Evolutionary conservation across 2,888 invertebrate species (phyloP).

Genomic region (Fragum whitleyi): DNA sequence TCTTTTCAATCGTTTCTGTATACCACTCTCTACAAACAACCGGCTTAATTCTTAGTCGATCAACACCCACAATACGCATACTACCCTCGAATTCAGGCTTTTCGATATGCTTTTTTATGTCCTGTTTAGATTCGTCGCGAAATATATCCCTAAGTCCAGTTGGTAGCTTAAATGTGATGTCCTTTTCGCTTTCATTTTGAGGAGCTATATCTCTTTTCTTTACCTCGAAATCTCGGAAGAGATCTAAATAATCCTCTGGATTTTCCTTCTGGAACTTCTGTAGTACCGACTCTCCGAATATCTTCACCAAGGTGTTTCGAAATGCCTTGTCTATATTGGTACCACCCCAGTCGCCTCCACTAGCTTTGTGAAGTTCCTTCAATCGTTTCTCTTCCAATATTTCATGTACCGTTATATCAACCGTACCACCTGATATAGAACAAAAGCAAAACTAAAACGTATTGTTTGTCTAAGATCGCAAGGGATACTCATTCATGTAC

Average conservation of each 20-base stretch:
- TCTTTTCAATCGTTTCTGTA: neutral
- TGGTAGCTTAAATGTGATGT: neutral
- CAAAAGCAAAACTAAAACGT: no score
- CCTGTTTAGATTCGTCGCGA: neutral
- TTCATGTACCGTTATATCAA: conserved; percentile 88
- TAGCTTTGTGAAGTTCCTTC: conserved; percentile 87
- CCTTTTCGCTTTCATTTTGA: neutral
- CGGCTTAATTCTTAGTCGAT: neutral
- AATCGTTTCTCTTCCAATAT: conserved; percentile 84
- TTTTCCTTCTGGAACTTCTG: neutral
- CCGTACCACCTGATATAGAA: conserved; percentile 88
- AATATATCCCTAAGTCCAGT: neutral
- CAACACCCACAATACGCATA: neutral
- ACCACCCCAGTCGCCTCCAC: conserved; percentile 84
- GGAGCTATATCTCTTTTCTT: neutral
- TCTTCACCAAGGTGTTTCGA: neutral
- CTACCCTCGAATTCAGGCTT: neutral
- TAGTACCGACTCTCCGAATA: neutral
- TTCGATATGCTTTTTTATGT: neutral
- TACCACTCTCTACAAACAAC: neutral
- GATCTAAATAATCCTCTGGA: neutral
- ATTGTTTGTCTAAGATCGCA: no score
- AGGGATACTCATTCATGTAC: no score
- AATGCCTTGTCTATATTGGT: neutral
- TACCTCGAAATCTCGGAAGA: neutral